phyloP scores from a whole-genome alignment of 2,888 invertebrate genomes.

The Coleophora deauratella region DNA sequence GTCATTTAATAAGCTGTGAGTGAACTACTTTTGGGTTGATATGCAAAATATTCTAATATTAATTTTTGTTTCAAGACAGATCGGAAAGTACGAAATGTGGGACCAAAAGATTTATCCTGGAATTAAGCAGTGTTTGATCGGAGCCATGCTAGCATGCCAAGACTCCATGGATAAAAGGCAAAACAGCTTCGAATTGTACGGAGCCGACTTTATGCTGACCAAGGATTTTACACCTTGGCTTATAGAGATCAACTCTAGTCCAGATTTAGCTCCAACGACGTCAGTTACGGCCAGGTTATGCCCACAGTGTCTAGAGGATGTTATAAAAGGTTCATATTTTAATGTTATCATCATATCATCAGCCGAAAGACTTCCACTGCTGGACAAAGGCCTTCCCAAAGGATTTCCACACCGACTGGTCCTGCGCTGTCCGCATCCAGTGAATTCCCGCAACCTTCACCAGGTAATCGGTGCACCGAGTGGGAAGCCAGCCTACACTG shows the following conservation, averaged over 20 bases:
- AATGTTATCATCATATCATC: too few species aligned
- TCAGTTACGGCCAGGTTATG: constrained; percentile 91
- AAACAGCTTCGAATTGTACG: constrained; percentile 94
- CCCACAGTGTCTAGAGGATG: constrained; percentile 90
- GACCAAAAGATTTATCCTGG: constrained; percentile 90
- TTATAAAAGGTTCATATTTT: constrained; percentile 85
- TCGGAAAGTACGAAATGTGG: constrained; percentile 87
- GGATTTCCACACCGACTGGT: too few species aligned
- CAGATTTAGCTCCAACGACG: constrained; percentile 92
- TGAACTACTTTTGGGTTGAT: too few species aligned
- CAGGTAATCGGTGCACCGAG: too few species aligned
- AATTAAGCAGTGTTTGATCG: constrained; percentile 83
- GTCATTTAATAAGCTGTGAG: too few species aligned
- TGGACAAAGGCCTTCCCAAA: too few species aligned
- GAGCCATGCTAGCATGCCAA: constrained; percentile 90
- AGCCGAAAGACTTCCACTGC: too few species aligned
- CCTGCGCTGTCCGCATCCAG: too few species aligned
- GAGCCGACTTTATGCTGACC: constrained; percentile 95
- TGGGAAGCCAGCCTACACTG: too few species aligned
- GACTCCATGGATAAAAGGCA: constrained; percentile 85
- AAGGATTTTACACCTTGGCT: constrained; percentile 93
- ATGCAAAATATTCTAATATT: too few species aligned
- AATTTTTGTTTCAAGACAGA: constrained; percentile 70
- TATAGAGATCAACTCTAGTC: constrained; percentile 95
- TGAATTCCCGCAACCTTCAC: too few species aligned